Evolutionary conservation across 1,140 invertebrate genomes (phyloP).

Genomic region (Drosophila subpulchrella): DNA sequence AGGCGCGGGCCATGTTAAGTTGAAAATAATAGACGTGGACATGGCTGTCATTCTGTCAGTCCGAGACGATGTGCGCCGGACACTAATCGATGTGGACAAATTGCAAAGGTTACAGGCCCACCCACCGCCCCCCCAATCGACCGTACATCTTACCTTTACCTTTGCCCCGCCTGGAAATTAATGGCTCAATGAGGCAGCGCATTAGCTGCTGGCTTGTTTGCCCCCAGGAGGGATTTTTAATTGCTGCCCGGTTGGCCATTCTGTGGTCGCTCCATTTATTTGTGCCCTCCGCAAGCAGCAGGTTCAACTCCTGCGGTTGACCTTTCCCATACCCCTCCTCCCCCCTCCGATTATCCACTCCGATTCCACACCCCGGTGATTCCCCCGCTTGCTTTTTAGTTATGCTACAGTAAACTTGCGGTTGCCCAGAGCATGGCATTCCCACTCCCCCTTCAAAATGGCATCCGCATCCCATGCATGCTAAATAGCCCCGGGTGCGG

Average conservation of each 20-base stretch:
- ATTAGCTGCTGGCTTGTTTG: constrained; percentile 43
- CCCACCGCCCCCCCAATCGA: neutral
- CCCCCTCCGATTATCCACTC: constrained; percentile 24
- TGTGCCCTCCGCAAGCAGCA: constrained; percentile 45
- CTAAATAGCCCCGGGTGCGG: constrained; percentile 24
- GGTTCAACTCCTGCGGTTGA: constrained; percentile 36
- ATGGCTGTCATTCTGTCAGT: constrained; percentile 73
- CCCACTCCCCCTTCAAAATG: neutral
- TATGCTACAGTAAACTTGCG: constrained; percentile 43
- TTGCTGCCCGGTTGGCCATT: constrained; percentile 58
- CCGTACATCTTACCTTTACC: constrained; percentile 51
- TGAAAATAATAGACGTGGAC: constrained; percentile 81
- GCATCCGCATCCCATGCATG: constrained; percentile 8
- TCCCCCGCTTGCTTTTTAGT: constrained; percentile 16
- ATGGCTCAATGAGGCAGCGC: constrained; percentile 68
- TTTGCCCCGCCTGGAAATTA: constrained; percentile 56
- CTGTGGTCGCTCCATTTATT: constrained; percentile 65
- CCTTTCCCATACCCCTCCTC: constrained; percentile 2
- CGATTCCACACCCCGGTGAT: neutral
- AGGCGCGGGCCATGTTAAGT: constrained; percentile 67
- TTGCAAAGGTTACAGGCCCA: constrained; percentile 44
- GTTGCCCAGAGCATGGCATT: constrained; percentile 25
- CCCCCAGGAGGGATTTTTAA: constrained; percentile 65
- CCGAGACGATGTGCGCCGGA: constrained; percentile 57
- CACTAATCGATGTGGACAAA: constrained; percentile 77